Percentiles rank a stretch among this genome's conserved stretches.
phyloP scores from a whole-genome alignment of 2,888 invertebrate genomes.

The Drosophila hawaiiensis region DNA sequence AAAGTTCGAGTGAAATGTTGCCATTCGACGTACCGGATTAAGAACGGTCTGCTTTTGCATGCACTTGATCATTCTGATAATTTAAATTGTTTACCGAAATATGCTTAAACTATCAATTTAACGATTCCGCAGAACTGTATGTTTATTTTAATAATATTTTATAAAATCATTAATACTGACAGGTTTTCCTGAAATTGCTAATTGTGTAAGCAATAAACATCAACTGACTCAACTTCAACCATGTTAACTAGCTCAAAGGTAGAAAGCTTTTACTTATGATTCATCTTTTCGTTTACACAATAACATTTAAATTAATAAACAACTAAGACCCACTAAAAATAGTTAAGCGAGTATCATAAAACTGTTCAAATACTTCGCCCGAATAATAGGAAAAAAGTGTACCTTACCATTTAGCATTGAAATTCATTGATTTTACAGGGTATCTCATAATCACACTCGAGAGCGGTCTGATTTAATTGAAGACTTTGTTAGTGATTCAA shows the following conservation, averaged over 20 bases:
- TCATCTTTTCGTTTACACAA: neutral
- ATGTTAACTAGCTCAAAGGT: neutral
- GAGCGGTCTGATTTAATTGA: neutral
- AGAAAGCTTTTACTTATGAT: neutral
- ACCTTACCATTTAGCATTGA: neutral
- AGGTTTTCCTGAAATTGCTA: neutral
- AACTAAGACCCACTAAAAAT: neutral
- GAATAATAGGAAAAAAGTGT: neutral
- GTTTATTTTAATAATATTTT: neutral
- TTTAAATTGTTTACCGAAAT: constrained; percentile 23
- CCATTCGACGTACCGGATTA: constrained; percentile 28
- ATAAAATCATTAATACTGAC: constrained; percentile 5
- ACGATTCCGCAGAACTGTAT: neutral
- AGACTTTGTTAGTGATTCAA: constrained; percentile 11
- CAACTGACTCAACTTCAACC: neutral
- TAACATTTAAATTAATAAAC: too few relatives aligned
- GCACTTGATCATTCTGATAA: constrained; percentile 24
- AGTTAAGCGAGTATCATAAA: neutral
- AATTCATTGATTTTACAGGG: neutral
- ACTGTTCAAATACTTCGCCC: neutral
- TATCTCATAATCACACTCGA: neutral
- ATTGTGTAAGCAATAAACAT: neutral
- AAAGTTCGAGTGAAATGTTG: constrained; percentile 16
- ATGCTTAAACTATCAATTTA: constrained; percentile 17
- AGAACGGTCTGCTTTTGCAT: constrained; percentile 6